These are phyloP conservation scores for Phymanthus crucifer DNA, from an alignment of 92 coral and sea anemone species.

Conservation along the genomic window DNA sequence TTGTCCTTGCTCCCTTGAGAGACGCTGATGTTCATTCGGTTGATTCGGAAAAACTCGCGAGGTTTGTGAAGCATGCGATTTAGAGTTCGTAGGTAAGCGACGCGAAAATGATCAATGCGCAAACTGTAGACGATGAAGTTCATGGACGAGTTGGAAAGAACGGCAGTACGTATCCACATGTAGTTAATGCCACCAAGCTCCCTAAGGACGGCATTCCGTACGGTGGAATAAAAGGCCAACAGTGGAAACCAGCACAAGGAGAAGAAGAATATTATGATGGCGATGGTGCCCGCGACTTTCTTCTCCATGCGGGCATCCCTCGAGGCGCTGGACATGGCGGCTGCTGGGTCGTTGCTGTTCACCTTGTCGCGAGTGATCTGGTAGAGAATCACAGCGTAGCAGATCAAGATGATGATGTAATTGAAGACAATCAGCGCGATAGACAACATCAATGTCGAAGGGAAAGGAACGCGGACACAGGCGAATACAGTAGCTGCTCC, in stretches of 20 bases:
- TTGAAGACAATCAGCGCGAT: constrained; percentile 30
- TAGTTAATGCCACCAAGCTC: constrained; percentile 29
- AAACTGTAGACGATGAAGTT: constrained; percentile 40
- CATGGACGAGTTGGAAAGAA: constrained; percentile 38
- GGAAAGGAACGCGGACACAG: constrained; percentile 32
- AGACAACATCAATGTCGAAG: constrained; percentile 23
- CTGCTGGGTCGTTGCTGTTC: constrained; percentile 27
- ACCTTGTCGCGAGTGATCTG: constrained; percentile 29
- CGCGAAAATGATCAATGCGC: constrained; percentile 30
- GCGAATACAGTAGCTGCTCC: constrained; percentile 20
- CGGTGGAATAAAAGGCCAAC: constrained; percentile 25
- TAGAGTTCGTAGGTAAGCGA: constrained; percentile 21
- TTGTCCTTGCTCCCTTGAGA: neutral
- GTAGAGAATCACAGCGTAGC: constrained; percentile 25
- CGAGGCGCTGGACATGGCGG: constrained; percentile 18
- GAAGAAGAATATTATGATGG: constrained; percentile 30
- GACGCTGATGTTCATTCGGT: neutral
- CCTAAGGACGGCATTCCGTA: constrained; percentile 20
- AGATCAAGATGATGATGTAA: constrained; percentile 27
- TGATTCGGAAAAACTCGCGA: neutral
- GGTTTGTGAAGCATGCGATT: constrained; percentile 17
- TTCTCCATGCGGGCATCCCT: constrained; percentile 32
- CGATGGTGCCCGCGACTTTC: constrained; percentile 33
- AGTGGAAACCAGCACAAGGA: constrained; percentile 41
- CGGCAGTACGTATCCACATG: constrained; percentile 43